phyloP scores from a whole-genome alignment of 1,140 invertebrate species.

The Tetramorium parvispinum region DNA sequence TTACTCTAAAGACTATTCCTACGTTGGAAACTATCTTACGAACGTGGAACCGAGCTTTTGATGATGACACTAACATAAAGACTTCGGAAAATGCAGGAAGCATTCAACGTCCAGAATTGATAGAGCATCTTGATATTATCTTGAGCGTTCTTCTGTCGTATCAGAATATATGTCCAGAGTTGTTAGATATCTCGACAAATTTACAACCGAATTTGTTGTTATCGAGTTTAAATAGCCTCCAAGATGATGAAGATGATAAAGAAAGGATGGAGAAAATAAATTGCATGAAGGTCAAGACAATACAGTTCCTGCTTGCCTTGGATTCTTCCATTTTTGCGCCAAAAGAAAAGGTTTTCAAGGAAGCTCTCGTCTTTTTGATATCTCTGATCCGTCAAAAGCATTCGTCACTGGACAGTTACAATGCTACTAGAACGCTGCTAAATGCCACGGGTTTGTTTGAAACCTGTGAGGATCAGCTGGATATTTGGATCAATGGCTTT shows the following conservation, averaged over 20 bases:
- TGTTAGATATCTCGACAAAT: conserved; percentile 81
- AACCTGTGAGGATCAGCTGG: conserved; percentile 87
- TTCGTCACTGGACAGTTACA: conserved; percentile 60
- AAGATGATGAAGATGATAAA: conserved; percentile 65
- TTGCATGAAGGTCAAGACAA: conserved; percentile 88
- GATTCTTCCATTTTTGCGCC: conserved; percentile 86
- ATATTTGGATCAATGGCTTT: conserved; percentile 88
- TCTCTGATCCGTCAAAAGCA: conserved; percentile 75
- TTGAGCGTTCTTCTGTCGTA: conserved; percentile 87
- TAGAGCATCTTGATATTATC: conserved; percentile 84
- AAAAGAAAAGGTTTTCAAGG: conserved; percentile 87
- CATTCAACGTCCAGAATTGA: conserved; percentile 65
- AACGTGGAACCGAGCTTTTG: conserved; percentile 84
- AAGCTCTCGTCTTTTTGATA: conserved; percentile 86
- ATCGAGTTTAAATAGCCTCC: conserved; percentile 65
- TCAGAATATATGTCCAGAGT: conserved; percentile 85
- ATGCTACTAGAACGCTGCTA: conserved; percentile 86
- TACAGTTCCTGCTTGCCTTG: conserved; percentile 88
- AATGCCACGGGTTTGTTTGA: conserved; percentile 88
- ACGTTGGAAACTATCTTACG: conserved; percentile 84
- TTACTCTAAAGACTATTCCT: conserved; percentile 85
- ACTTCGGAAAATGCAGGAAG: conserved; percentile 74
- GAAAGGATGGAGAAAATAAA: conserved; percentile 76
- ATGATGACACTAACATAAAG: conserved; percentile 62
- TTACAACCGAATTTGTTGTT: conserved; percentile 78